Conservation (phyloP, 2,797 vertebrate species). For the Microctenopoma stevenorrisi region DNA sequence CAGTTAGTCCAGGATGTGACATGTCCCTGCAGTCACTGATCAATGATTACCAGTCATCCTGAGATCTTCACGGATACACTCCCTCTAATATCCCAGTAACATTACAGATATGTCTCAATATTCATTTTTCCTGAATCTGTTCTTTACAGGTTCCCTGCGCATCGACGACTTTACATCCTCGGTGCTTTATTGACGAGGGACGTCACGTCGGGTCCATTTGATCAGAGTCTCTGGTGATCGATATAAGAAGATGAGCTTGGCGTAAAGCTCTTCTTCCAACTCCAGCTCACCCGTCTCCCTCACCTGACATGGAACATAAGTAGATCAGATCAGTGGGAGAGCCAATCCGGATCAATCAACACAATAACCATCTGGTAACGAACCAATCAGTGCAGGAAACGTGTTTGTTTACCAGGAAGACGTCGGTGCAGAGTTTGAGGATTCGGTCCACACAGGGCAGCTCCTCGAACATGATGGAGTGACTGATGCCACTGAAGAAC, state of each 20-base stretch:
- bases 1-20: conserved; percentile 15
- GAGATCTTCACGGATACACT: neutral
- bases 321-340: neutral
- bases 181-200: neutral
- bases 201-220: conserved; percentile 88
- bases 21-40: conserved; percentile 1
- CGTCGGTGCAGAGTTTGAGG: conserved; percentile 95
- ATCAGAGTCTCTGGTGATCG: conserved; percentile 97
- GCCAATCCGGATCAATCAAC: too few species aligned
- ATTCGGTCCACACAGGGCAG: conserved; percentile 94
- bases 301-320: conserved; percentile 46
- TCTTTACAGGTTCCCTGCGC: neutral
- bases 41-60: neutral
- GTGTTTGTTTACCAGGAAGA: conserved; percentile 87
- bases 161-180: neutral
- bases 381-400: neutral
- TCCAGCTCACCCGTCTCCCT: conserved; percentile 93
- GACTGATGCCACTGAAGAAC: conserved; percentile 96
- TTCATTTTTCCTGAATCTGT: neutral
- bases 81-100: neutral
- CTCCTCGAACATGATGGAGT: conserved; percentile 97
- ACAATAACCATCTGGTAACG: neutral
- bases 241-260: conserved; percentile 96
- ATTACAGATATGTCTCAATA: neutral
- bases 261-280: conserved; percentile 94